These are phyloP conservation scores for Eulithis prunata DNA, from an alignment of 2,888 invertebrate species.

Conservation along the genomic window DNA sequence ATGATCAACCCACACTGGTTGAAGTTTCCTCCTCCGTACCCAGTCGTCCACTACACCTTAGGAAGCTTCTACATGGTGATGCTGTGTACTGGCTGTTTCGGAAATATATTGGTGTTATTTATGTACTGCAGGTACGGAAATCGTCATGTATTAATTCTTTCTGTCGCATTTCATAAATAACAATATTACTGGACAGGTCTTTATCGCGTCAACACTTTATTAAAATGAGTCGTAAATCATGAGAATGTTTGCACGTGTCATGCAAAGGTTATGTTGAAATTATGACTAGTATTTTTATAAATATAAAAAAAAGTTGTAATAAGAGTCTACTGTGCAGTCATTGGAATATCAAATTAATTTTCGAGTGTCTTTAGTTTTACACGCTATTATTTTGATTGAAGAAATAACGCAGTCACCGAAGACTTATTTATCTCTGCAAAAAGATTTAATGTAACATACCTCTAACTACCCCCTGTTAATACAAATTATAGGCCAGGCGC, in stretches of 20 bases:
- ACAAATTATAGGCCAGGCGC: background rate
- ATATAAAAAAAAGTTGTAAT: background rate
- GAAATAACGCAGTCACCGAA: background rate
- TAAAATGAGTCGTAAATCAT: background rate
- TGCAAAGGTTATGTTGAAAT: background rate
- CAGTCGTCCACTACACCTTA: conserved; percentile 83
- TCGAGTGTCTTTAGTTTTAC: background rate
- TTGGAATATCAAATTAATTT: background rate
- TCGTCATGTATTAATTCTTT: background rate
- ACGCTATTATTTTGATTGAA: background rate
- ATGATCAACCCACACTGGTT: conserved; percentile 89
- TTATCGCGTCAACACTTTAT: conserved; percentile 1
- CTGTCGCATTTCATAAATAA: too few species aligned
- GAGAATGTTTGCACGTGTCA: background rate
- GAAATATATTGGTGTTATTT: conserved; percentile 88
- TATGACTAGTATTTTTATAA: background rate
- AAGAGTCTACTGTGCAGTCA: background rate
- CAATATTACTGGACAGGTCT: background rate
- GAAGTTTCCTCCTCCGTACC: conserved; percentile 85
- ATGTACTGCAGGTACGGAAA: conserved; percentile 86
- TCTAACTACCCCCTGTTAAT: background rate
- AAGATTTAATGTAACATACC: background rate
- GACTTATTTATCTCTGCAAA: background rate
- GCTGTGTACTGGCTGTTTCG: conserved; percentile 86
- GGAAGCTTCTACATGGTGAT: conserved; percentile 86